A percentile compares a stretch with the other conserved stretches of the same genome.
These are phyloP conservation scores for Hermaeophaga mercurialis DNA, from an alignment of 2,888 invertebrate species.

Conservation along the genomic window DNA sequence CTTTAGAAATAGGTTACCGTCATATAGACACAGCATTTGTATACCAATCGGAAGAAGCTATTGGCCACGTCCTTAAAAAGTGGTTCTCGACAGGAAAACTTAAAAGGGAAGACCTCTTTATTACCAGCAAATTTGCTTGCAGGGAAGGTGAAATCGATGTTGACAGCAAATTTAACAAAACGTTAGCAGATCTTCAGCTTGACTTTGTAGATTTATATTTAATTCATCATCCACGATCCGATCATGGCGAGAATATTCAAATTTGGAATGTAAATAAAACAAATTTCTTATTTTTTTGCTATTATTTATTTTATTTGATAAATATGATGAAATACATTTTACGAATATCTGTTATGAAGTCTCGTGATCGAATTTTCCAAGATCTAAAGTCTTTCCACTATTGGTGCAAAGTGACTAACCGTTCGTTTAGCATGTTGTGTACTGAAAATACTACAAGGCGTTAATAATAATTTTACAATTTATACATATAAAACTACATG, in stretches of 20 bases:
- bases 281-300: neutral
- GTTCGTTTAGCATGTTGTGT: no score
- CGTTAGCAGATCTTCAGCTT: constrained; percentile 72
- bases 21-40: constrained; percentile 72
- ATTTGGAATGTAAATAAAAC: constrained; percentile 9
- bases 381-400: no score
- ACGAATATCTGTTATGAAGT: no score
- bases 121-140: constrained; percentile 82
- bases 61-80: constrained; percentile 74
- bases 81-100: constrained; percentile 63
- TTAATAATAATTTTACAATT: no score
- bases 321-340: no score
- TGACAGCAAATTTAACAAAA: constrained; percentile 68
- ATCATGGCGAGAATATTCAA: neutral
- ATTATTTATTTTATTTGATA: no score
- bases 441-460: no score
- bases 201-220: constrained; percentile 85
- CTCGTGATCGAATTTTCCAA: no score
- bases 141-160: constrained; percentile 68
- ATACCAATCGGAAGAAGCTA: constrained; percentile 76
- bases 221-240: constrained; percentile 74
- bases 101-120: constrained; percentile 75
- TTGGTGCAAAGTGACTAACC: no score
- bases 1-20: constrained; percentile 78
- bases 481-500: no score